Evolutionary conservation across 2,113 vertebrate species (phyloP).

Genomic region (Chamaea fasciata): DNA sequence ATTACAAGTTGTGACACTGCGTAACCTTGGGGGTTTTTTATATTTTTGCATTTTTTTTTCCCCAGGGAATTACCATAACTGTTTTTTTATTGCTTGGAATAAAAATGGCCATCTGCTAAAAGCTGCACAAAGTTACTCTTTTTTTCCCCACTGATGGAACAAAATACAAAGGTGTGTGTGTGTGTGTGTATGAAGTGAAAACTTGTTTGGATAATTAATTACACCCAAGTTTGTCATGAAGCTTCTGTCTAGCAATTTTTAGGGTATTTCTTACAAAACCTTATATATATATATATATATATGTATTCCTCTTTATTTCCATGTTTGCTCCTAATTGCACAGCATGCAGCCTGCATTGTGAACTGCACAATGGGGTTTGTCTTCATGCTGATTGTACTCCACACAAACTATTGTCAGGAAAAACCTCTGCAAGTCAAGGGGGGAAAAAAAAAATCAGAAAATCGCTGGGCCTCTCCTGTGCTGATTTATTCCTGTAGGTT

Average conservation of each 20-base stretch:
- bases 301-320: background rate
- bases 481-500: background rate
- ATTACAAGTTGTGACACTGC: constrained; percentile 58
- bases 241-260: background rate
- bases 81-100: background rate
- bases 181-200: background rate
- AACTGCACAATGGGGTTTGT: background rate
- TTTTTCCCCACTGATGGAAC: background rate
- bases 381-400: background rate
- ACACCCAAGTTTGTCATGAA: background rate
- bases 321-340: background rate
- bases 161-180: background rate
- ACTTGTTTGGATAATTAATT: background rate
- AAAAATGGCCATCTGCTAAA: constrained; percentile 6
- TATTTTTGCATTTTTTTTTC: background rate
- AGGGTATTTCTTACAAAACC: background rate
- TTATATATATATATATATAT: background rate
- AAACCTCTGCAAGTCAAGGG: background rate
- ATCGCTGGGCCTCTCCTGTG: background rate
- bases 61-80: background rate
- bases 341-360: background rate
- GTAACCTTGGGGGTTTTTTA: background rate
- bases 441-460: background rate
- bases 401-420: background rate
- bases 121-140: background rate